Conservation (phyloP, 1,140 invertebrate species). For the Anagrus nilaparvatae region DNA sequence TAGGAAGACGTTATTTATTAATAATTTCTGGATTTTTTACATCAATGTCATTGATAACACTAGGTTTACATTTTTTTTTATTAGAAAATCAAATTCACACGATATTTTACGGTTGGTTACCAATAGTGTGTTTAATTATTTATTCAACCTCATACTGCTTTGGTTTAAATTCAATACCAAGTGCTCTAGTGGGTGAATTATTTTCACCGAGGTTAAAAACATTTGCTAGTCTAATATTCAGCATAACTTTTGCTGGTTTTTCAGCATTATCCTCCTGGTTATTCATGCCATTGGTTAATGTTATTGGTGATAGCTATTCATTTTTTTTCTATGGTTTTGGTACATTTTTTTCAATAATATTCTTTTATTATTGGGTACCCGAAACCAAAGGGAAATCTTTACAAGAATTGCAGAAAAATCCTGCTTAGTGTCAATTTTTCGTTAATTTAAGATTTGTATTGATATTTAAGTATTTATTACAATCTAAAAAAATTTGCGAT, state of each 20-base stretch:
- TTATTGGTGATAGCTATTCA: constrained; percentile 29
- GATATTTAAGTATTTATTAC: no score
- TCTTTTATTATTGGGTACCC: constrained; percentile 46
- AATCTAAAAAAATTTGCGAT: no score
- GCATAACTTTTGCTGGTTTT: constrained; percentile 39
- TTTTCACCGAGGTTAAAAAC: constrained; percentile 36
- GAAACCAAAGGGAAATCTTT: constrained; percentile 54
- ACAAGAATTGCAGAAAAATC: constrained; percentile 47
- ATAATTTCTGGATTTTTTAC: constrained; percentile 29
- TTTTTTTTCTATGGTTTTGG: constrained; percentile 47
- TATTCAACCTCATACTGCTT: constrained; percentile 28
- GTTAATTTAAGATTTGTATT: no score
- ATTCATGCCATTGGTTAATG: constrained; percentile 40
- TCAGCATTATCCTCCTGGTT: constrained; percentile 48
- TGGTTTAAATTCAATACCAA: constrained; percentile 34
- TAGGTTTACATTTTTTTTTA: constrained; percentile 41
- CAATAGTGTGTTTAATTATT: constrained; percentile 25
- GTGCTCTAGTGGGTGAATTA: constrained; percentile 34
- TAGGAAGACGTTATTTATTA: constrained; percentile 29
- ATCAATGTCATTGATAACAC: constrained; percentile 25
- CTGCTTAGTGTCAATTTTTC: no score
- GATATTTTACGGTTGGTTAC: no score
- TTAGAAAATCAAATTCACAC: constrained; percentile 27
- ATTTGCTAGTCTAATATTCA: constrained; percentile 40
- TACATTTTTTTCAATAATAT: constrained; percentile 40